Conservation (phyloP, 2,113 vertebrate species). For the Paracanthobrama guichenoti region DNA sequence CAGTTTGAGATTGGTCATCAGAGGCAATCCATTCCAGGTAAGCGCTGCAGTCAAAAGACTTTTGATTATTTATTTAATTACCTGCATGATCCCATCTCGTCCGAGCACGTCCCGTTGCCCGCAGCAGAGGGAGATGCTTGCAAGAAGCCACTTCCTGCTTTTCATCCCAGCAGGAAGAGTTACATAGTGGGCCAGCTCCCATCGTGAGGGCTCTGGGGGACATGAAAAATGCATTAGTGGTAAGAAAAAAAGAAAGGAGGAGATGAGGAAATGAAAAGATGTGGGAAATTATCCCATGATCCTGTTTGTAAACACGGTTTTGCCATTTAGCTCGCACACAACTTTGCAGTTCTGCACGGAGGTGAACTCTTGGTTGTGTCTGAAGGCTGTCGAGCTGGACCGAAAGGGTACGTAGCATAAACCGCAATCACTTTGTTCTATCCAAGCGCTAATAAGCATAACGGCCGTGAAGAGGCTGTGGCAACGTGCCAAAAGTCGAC, state of each 20-base stretch:
- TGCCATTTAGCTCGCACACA: slow-evolving; percentile 10
- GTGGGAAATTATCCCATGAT: slow-evolving; percentile 29
- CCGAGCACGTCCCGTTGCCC: background rate
- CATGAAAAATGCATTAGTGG: slow-evolving; percentile 53
- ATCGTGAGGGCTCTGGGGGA: slow-evolving; percentile 19
- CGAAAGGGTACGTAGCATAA: background rate
- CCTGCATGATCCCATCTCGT: slow-evolving; percentile 31
- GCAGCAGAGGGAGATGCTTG: slow-evolving; percentile 14
- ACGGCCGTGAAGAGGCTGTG: slow-evolving; percentile 15
- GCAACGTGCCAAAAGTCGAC: slow-evolving; percentile 22
- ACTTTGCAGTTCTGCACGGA: background rate
- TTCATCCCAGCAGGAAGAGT: slow-evolving; percentile 31
- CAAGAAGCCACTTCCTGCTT: slow-evolving; percentile 14
- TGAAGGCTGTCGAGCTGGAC: background rate
- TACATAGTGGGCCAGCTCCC: slow-evolving; percentile 24
- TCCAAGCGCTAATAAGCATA: slow-evolving; percentile 22
- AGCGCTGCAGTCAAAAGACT: slow-evolving; percentile 37
- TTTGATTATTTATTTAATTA: slow-evolving; percentile 50
- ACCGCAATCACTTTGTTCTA: slow-evolving; percentile 4
- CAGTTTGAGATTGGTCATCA: slow-evolving; percentile 43
- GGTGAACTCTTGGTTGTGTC: background rate
- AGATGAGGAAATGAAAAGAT: background rate
- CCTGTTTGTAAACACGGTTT: slow-evolving; percentile 35
- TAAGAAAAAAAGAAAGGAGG: background rate
- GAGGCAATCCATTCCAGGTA: slow-evolving; percentile 27